Conservation (phyloP, 1,140 invertebrate genomes). For the Aphelenchoides avenae region DNA sequence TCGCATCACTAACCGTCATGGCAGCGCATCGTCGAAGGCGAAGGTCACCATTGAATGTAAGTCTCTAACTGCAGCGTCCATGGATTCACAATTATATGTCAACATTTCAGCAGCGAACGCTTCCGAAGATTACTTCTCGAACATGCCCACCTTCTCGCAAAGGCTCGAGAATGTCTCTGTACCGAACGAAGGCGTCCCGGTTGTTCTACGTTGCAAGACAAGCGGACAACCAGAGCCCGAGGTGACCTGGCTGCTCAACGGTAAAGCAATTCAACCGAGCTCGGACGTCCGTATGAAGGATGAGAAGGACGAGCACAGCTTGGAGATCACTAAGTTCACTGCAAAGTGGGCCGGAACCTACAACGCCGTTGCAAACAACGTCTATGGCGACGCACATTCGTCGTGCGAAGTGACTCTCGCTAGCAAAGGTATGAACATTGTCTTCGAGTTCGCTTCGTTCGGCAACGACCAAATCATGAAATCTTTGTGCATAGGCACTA, state of each 20-base stretch:
- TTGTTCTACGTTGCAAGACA: conserved; percentile 32
- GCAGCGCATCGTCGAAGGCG: conserved; percentile 35
- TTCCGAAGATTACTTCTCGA: conserved; percentile 33
- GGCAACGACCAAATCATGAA: too few species aligned
- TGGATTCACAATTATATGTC: too few species aligned
- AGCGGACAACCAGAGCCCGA: conserved; percentile 35
- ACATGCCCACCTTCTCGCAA: conserved; percentile 46
- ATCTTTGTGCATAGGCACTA: too few species aligned
- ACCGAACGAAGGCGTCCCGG: conserved; percentile 14
- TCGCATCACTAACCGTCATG: conserved; percentile 30
- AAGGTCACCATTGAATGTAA: conserved; percentile 35
- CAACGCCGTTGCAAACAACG: conserved; percentile 43
- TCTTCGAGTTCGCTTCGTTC: too few species aligned
- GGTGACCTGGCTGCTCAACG: conserved; percentile 45
- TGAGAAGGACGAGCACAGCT: neutral
- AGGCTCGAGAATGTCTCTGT: conserved; percentile 41
- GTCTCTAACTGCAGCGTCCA: neutral
- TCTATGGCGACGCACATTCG: conserved; percentile 46
- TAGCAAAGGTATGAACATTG: too few species aligned
- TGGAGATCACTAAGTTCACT: conserved; percentile 32
- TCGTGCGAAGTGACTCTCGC: too few species aligned
- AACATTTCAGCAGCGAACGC: conserved; percentile 1
- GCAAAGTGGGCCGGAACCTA: conserved; percentile 38
- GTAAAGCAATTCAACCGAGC: conserved; percentile 34
- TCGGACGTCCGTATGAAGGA: neutral